Evolutionary conservation across 2,888 invertebrate genomes (phyloP).

Genomic region (Drosophila antonietae): DNA sequence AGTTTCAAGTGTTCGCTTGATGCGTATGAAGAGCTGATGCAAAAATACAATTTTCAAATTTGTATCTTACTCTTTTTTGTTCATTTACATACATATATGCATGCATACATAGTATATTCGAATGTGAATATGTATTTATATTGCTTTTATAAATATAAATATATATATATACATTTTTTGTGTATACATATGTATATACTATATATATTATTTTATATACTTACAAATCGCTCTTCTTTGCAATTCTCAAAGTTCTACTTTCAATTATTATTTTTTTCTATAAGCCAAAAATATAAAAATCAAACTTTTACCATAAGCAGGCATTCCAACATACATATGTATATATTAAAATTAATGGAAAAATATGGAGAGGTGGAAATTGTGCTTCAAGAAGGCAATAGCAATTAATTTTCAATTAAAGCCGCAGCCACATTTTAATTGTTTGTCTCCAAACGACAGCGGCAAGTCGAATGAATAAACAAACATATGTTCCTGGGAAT

Average conservation of each 20-base stretch:
- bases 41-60: not conserved
- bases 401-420: constrained; percentile 82
- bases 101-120: no score
- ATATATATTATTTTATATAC: no score
- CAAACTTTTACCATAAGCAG: not conserved
- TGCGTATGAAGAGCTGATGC: not conserved
- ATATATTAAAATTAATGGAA: not conserved
- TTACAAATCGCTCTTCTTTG: no score
- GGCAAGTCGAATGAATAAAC: constrained; percentile 59
- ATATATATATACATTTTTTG: no score
- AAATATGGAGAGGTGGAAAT: not conserved
- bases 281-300: not conserved
- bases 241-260: no score
- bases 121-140: no score
- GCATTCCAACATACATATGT: not conserved
- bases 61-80: no score
- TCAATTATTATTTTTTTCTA: not conserved
- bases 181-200: no score
- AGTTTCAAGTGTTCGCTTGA: no score
- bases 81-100: no score
- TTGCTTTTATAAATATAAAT: no score
- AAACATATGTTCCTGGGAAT: constrained; percentile 67
- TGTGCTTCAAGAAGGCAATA: constrained; percentile 8
- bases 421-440: constrained; percentile 77
- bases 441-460: constrained; percentile 67